Evolutionary conservation across 2,113 vertebrate genomes (phyloP), one percentile per base, ranked within the genome.

Genomic region (Cephalopterus ornatus): DNA sequence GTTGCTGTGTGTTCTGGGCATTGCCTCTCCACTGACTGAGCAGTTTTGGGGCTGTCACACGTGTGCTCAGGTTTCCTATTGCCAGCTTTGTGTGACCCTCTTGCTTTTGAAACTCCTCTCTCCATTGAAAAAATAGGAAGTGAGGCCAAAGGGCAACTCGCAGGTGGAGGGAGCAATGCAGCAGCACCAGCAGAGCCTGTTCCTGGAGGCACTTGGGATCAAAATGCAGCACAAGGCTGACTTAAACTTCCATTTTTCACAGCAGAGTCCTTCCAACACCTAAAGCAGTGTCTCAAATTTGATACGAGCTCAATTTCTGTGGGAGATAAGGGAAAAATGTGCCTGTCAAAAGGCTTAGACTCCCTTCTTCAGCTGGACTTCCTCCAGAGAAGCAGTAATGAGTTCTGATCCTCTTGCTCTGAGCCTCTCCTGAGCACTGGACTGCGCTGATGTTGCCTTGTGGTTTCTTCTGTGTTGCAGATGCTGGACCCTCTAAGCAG

Each of bases 401-500:
- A 49, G 47, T 41, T 68, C 32, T 73, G 71, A 50, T 85, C 19
- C 50, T 80, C 39, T 66, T 41, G 24, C 55, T 33, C 41, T 37
- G 23, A 46, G 23, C 42, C 19, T 87, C 50, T 81, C 37, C 18
- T 53, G 53, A 47, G 35, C 49, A 7, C 44, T 39, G 83, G 15
- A 24, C 11, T 24, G 75, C 73, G 55, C 77, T 87, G 52, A 81
- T 71, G 39, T 47, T 93, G 26, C 72, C 9, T 1, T 91, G 50
- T 93, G 72, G 14, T 71, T 90, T 89, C 33, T 50, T 88, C 82
- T 97, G 20, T 82, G 78, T 96, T 97, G 68, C 95, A 99, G 99
- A 98, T 99, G 96, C 97, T 99, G 97, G 99, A 99, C 96, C 99
- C 99, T 28, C 98, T 99, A 97, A 99, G 99, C 98, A 99, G 99